Percentiles rank a stretch among this genome's conserved stretches.
These are phyloP conservation scores for Psittacara wagleri DNA, from an alignment of 2,113 vertebrate species.

Conservation along the genomic window DNA sequence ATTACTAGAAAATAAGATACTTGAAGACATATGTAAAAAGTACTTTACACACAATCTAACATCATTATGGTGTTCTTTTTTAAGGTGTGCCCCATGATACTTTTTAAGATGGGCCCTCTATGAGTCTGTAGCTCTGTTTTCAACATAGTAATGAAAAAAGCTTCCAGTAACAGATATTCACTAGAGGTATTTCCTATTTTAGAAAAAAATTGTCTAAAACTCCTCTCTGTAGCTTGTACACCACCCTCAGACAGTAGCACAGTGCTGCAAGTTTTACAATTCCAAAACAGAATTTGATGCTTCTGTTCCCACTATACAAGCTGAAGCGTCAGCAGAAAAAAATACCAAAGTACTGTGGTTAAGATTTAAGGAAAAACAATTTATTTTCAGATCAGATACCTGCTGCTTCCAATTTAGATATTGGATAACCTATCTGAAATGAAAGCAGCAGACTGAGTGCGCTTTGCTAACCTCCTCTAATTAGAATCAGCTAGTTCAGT, in stretches of 20 bases:
- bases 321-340: not conserved
- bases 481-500: constrained; percentile 46
- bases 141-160: not conserved
- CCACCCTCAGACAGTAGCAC: not conserved
- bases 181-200: not conserved
- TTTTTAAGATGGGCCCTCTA: not conserved
- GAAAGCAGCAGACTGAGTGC: constrained; percentile 34
- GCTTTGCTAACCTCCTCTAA: constrained; percentile 46
- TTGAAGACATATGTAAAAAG: not conserved
- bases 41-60: not conserved
- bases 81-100: not conserved
- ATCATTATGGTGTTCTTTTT: not conserved
- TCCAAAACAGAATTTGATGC: not conserved
- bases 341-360: not conserved
- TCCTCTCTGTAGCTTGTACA: not conserved
- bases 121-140: not conserved
- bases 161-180: not conserved
- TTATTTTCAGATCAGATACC: constrained; percentile 69
- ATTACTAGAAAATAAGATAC: not conserved
- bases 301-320: not conserved
- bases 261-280: not conserved
- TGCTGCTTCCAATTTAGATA: constrained; percentile 71
- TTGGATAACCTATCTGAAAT: constrained; percentile 41
- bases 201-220: not conserved
- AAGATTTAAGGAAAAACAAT: constrained; percentile 53